Evolutionary conservation across 2,888 invertebrate genomes (phyloP), one percentile per base, ranked within the genome.

Genomic region (Drosophila anceps): DNA sequence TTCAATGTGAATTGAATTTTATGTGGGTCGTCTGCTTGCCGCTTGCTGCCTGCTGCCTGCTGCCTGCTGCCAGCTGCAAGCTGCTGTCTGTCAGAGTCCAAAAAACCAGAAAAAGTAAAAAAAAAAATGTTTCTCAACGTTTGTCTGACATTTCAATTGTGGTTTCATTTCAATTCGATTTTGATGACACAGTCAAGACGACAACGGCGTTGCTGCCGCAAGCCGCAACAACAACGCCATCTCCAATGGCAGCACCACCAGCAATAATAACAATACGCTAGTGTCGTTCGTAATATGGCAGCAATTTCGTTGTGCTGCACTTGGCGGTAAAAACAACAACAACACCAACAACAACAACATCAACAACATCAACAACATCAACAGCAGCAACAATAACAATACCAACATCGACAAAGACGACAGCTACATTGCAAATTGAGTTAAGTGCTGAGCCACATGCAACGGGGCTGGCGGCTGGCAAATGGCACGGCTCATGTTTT

Each of bases 141-240:
- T 81, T 77, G 83, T 73, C 76, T 81, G 88, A 88, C 86, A 90
- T 87, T 88, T 90, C 83, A 90, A 88, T 90, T 87, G 88, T 76
- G 90, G 88, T 88, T 74, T 72, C 88, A 73, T 78, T 77, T 68
- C 85, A 76, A 84, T 81, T 89, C 81, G 79, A 87, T 84, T 90
- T 82, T 80, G 87, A 86, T 86, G 79, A 88, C 87, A 86, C 78
- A 80, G 80, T 67, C 78, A 82, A 84, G 84, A 82, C 84, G 69
- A 66, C 55, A 58, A 46, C 51, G 53, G 35, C 37, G 48, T 57
- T 48, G 57, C 60, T 55, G 62, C 67, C 81, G 75, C 72, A 68
- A 72, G 57, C 73, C 69, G 50, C 75, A 69, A 43, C 61, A 67
- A 39, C 72, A 70, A 55, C 73, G 76, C 43, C 82, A 69, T 41